Percentiles rank a stretch among this genome's conserved stretches.
These are phyloP conservation scores for Micrastur ruficollis DNA, from an alignment of 2,797 vertebrate genomes.

Conservation along the genomic window DNA sequence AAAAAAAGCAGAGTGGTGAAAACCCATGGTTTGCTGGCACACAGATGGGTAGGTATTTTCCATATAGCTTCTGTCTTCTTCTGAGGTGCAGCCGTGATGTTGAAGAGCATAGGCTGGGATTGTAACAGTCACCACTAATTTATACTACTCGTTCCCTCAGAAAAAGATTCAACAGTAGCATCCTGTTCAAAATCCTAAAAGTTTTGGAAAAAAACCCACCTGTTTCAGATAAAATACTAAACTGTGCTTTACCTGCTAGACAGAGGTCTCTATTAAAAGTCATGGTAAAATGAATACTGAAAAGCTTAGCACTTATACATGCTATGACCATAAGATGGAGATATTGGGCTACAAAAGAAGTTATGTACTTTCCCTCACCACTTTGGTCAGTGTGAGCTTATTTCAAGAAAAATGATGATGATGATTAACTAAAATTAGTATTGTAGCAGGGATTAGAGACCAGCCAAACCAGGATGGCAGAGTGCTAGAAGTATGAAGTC, in stretches of 20 bases:
- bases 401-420: not conserved
- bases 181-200: not conserved
- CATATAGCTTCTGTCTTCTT: not conserved
- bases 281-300: not conserved
- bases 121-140: not conserved
- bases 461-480: not conserved
- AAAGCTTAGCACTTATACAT: not conserved
- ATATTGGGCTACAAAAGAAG: conserved; percentile 67
- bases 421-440: not conserved
- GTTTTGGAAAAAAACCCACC: not conserved
- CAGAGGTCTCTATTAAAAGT: not conserved
- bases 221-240: not conserved
- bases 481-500: not conserved
- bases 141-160: not conserved
- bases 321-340: conserved; percentile 70
- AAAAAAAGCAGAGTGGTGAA: not conserved
- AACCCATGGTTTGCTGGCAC: not conserved
- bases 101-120: not conserved
- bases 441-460: not conserved
- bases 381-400: not conserved
- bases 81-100: not conserved
- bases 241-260: not conserved
- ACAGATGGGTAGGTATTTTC: not conserved
- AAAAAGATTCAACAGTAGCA: not conserved
- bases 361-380: not conserved